These are phyloP conservation scores for Alouatta palliata DNA, from an alignment of 2,113 vertebrate species.

Conservation along the genomic window DNA sequence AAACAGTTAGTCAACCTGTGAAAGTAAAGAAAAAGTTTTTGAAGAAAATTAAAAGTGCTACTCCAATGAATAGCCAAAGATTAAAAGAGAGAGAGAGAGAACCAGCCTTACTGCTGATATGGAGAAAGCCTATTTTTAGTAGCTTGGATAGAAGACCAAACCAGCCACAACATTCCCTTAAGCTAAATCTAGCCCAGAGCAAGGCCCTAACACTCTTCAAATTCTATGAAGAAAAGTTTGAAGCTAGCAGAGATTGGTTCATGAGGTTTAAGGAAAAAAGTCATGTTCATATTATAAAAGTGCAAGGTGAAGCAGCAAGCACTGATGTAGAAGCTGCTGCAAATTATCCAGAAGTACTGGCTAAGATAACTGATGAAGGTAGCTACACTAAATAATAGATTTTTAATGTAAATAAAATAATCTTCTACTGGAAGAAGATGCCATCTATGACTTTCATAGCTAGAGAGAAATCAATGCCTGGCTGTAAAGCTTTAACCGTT, in stretches of 20 bases:
- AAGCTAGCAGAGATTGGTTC: background rate
- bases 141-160: background rate
- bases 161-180: background rate
- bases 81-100: background rate
- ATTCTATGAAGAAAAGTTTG: background rate
- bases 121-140: background rate
- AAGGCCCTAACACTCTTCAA: background rate
- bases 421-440: background rate
- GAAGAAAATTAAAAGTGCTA: background rate
- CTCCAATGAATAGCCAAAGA: background rate
- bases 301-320: background rate
- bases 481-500: background rate
- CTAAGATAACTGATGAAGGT: background rate
- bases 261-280: background rate
- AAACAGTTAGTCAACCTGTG: background rate
- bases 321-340: background rate
- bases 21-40: background rate
- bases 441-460: background rate
- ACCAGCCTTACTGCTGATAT: background rate
- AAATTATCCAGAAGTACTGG: background rate
- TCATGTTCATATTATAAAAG: background rate
- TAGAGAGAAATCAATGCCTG: background rate
- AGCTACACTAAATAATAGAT: background rate
- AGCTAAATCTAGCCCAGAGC: background rate
- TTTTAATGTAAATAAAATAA: background rate